phyloP scores from a whole-genome alignment of 53 echinoderm and acorn worm genomes.

The Echinometra lucunter region DNA sequence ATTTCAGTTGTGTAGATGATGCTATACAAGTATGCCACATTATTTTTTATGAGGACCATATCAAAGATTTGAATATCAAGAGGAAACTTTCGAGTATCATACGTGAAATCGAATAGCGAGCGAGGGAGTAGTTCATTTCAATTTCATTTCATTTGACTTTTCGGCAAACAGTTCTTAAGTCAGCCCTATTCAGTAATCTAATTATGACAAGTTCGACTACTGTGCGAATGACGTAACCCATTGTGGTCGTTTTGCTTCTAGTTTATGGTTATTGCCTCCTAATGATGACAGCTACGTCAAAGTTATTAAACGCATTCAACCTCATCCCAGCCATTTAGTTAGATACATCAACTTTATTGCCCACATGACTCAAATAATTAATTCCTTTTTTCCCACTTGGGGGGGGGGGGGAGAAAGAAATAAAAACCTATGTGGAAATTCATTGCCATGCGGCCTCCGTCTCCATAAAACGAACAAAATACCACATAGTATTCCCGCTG shows the following conservation, averaged over 20 bases:
- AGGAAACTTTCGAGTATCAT: no score
- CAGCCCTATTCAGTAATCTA: no score
- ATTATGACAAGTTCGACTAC: constrained; percentile 3
- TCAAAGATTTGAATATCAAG: no score
- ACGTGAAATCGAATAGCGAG: no score
- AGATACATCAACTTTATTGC: constrained; percentile 51
- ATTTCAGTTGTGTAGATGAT: no score
- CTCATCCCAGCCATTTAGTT: neutral
- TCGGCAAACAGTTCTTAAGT: no score
- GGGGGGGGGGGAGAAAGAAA: neutral
- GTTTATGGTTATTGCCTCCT: constrained; percentile 36
- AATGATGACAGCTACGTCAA: constrained; percentile 47
- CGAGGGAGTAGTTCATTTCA: no score
- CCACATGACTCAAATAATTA: constrained; percentile 53
- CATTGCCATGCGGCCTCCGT: constrained; percentile 44
- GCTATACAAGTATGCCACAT: no score
- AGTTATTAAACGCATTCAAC: constrained; percentile 29
- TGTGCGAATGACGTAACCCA: constrained; percentile 8
- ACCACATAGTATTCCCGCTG: constrained; percentile 12
- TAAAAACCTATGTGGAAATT: neutral
- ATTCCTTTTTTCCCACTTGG: neutral
- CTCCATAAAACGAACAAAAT: constrained; percentile 42
- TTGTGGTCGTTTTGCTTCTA: neutral
- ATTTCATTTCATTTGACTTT: no score
- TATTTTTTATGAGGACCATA: no score